These are phyloP conservation scores for Acleris laterana DNA, from an alignment of 2,888 invertebrate species.

Conservation along the genomic window DNA sequence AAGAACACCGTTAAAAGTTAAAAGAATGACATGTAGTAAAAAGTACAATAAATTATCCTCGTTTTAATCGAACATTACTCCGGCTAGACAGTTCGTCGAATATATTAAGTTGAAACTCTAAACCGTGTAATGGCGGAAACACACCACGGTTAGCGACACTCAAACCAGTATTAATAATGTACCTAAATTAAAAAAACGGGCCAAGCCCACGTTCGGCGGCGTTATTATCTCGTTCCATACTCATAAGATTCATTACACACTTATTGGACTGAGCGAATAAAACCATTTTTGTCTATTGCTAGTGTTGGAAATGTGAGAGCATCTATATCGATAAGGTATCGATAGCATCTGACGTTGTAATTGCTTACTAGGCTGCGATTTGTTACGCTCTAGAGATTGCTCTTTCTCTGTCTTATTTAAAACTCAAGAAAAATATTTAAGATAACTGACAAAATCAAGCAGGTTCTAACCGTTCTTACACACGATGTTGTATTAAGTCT, in stretches of 20 bases:
- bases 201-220: slow-evolving; percentile 71
- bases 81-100: slow-evolving; percentile 19
- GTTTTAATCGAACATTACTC: slow-evolving; percentile 19
- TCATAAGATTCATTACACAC: slow-evolving; percentile 80
- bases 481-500: no score
- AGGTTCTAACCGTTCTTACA: no score
- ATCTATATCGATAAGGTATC: background rate
- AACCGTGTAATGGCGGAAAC: slow-evolving; percentile 49
- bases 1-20: no score
- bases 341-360: background rate
- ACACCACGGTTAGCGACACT: slow-evolving; percentile 66
- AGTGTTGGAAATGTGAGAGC: slow-evolving; percentile 51
- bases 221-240: slow-evolving; percentile 76
- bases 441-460: no score
- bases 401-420: no score
- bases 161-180: slow-evolving; percentile 68
- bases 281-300: slow-evolving; percentile 70
- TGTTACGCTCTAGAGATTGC: no score
- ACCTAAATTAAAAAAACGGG: slow-evolving; percentile 53
- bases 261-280: slow-evolving; percentile 78
- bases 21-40: no score
- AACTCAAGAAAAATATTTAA: no score
- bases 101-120: slow-evolving; percentile 19
- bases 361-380: background rate
- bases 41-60: background rate